phyloP scores from a whole-genome alignment of 1,140 invertebrate species.

The Anoplolepis gracilipes region DNA sequence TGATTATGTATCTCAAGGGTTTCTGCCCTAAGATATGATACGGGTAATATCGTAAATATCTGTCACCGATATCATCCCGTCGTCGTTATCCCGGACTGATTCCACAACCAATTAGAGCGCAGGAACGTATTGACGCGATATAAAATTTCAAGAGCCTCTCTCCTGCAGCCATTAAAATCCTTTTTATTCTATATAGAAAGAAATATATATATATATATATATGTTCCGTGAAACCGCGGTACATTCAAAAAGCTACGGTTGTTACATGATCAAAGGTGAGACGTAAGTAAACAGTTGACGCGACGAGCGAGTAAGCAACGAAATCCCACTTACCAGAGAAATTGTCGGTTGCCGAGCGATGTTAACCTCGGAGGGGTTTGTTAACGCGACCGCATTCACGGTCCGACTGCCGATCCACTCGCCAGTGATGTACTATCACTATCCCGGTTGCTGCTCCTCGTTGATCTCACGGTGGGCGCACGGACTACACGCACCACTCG shows the following conservation, averaged over 20 bases:
- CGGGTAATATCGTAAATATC: slow-evolving; percentile 17
- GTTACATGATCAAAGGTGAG: not conserved
- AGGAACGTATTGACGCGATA: not conserved
- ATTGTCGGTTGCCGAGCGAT: slow-evolving; percentile 3
- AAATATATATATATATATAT: no score
- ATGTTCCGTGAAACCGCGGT: not conserved
- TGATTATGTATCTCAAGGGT: not conserved
- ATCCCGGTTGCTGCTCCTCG: not conserved
- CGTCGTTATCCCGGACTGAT: slow-evolving; percentile 10
- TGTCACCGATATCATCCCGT: not conserved
- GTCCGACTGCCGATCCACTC: slow-evolving; percentile 14
- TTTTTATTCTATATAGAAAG: not conserved
- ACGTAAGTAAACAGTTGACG: not conserved
- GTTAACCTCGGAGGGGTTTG: slow-evolving; percentile 18
- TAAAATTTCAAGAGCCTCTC: not conserved
- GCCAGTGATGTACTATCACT: not conserved
- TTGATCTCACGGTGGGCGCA: slow-evolving; percentile 7
- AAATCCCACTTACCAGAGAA: slow-evolving; percentile 11
- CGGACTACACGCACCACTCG: slow-evolving; percentile 16
- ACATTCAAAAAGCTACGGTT: not conserved
- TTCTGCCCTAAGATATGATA: not conserved
- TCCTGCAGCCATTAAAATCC: not conserved
- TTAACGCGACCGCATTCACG: slow-evolving; percentile 48
- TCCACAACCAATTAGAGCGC: not conserved
- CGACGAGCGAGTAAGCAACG: not conserved